These are phyloP conservation scores for Brachyhypopomus gauderio DNA, from an alignment of 2,113 vertebrate species.

Conservation along the genomic window DNA sequence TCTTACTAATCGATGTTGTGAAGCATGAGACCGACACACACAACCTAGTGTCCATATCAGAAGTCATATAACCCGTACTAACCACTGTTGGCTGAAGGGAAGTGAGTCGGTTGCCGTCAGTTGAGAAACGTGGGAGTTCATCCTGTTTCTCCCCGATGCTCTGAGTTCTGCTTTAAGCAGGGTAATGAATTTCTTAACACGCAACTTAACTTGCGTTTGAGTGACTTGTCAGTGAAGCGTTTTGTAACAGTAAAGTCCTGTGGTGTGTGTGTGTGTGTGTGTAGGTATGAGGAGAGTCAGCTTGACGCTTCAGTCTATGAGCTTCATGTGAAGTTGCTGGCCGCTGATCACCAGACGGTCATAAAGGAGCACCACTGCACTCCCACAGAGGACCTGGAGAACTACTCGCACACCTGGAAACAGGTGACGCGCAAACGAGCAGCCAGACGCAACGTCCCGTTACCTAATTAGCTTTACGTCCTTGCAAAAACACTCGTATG, in stretches of 20 bases:
- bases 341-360: slow-evolving; percentile 69
- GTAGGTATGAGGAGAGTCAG: slow-evolving; percentile 85
- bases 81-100: background rate
- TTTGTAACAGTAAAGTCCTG: background rate
- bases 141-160: too few species aligned
- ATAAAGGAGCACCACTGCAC: slow-evolving; percentile 71
- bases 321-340: slow-evolving; percentile 81
- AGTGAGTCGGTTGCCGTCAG: background rate
- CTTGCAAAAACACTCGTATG: too few species aligned
- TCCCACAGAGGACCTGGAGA: slow-evolving; percentile 59
- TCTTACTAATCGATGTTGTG: too few species aligned
- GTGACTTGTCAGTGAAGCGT: background rate
- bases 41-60: background rate
- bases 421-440: slow-evolving; percentile 58
- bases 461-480: too few species aligned
- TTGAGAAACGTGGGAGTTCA: background rate
- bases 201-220: background rate
- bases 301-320: slow-evolving; percentile 77
- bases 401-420: slow-evolving; percentile 75
- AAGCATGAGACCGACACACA: too few species aligned
- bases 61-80: background rate
- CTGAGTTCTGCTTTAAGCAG: too few species aligned
- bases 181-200: too few species aligned
- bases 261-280: slow-evolving; percentile 20
- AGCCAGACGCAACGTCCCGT: background rate